These are phyloP conservation scores for Coendou prehensilis DNA, from an alignment of 2,797 vertebrate species.

Conservation along the genomic window DNA sequence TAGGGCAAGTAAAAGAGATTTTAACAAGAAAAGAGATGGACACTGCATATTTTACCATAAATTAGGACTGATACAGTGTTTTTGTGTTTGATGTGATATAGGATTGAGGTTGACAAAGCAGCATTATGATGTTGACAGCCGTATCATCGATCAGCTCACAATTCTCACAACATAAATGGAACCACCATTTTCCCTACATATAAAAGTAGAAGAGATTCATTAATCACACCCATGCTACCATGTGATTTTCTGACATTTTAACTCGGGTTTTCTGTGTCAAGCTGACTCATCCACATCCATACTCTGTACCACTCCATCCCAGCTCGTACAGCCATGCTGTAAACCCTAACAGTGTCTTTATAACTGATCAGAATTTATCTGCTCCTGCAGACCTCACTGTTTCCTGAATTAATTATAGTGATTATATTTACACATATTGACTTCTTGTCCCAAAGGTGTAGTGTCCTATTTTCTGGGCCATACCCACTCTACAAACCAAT, in stretches of 20 bases:
- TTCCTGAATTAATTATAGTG: background rate
- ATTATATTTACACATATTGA: background rate
- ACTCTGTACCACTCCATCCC: background rate
- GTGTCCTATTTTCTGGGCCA: background rate
- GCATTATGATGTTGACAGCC: constrained; percentile 53
- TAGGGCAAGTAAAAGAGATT: background rate
- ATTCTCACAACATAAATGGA: background rate
- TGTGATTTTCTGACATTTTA: constrained; percentile 57
- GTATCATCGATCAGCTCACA: constrained; percentile 43
- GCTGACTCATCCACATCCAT: background rate
- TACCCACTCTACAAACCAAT: background rate
- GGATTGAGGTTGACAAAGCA: constrained; percentile 46
- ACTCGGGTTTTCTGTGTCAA: background rate
- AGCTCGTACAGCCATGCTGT: background rate
- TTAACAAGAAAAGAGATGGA: constrained; percentile 47
- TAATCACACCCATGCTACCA: constrained; percentile 24
- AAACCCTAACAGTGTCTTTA: background rate
- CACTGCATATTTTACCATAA: background rate
- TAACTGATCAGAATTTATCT: background rate
- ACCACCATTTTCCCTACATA: background rate
- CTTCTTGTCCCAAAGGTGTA: background rate
- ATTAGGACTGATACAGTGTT: constrained; percentile 26
- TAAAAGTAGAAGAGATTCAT: constrained; percentile 47
- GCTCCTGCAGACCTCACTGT: background rate
- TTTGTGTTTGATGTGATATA: constrained; percentile 42